phyloP scores from a whole-genome alignment of 2,797 vertebrate genomes.

The Amazonetta brasiliensis region DNA sequence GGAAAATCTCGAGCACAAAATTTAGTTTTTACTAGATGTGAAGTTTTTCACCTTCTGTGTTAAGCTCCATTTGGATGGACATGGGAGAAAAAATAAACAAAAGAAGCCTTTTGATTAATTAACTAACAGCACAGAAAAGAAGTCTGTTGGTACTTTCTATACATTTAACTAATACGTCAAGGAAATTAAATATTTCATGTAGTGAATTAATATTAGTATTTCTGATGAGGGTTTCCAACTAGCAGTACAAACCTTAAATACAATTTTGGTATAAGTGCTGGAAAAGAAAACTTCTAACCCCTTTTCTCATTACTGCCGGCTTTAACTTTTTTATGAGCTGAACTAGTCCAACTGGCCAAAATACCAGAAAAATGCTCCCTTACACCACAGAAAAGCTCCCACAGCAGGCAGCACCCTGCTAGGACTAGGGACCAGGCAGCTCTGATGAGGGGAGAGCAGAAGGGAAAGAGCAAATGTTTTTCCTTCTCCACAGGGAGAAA shows the following conservation, averaged over 20 bases:
- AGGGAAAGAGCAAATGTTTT: neutral
- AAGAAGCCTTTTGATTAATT: neutral
- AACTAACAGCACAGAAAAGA: accelerated
- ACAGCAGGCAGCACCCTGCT: neutral
- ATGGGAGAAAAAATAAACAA: neutral
- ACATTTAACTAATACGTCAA: neutral
- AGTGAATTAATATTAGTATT: neutral
- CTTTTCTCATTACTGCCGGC: neutral
- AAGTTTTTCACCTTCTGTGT: neutral
- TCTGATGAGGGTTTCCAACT: neutral
- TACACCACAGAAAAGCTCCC: neutral
- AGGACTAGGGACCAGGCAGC: neutral
- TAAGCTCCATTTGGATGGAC: neutral
- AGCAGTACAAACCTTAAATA: neutral
- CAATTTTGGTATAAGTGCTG: neutral
- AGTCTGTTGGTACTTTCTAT: neutral
- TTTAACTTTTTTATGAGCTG: neutral
- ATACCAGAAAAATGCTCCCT: too few relatives aligned
- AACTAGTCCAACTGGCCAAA: neutral
- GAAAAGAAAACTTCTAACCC: neutral
- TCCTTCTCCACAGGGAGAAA: neutral
- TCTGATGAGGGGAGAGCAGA: neutral
- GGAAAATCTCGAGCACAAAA: neutral
- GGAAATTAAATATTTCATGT: neutral
- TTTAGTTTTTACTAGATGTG: neutral